phyloP scores from a whole-genome alignment of 2,888 invertebrate species.

The Coremacera marginata region DNA sequence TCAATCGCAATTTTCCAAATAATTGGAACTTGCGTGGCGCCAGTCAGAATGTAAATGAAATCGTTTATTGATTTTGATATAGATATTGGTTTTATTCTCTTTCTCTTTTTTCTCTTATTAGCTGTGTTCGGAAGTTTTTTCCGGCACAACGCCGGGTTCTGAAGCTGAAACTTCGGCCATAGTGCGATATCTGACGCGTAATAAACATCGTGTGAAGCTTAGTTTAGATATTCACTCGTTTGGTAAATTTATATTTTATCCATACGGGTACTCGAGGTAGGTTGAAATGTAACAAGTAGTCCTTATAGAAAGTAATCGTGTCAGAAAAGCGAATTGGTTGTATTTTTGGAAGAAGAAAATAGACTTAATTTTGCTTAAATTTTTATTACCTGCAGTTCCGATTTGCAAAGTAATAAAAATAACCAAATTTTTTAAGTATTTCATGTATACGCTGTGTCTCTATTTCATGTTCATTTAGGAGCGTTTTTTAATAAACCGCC shows the following conservation, averaged over 20 bases:
- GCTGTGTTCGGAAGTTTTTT: slow-evolving; percentile 68
- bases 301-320: too few relatives aligned
- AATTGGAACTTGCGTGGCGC: slow-evolving; percentile 75
- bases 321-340: too few relatives aligned
- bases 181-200: slow-evolving; percentile 62
- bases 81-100: slow-evolving; percentile 47
- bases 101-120: slow-evolving; percentile 41
- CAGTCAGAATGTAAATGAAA: slow-evolving; percentile 67
- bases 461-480: too few relatives aligned
- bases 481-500: too few relatives aligned
- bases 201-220: slow-evolving; percentile 66
- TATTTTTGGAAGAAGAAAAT: too few relatives aligned
- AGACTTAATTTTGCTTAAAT: too few relatives aligned
- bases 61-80: background rate
- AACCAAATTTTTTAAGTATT: too few relatives aligned
- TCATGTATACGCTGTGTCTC: too few relatives aligned
- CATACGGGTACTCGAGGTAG: slow-evolving; percentile 67
- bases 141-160: slow-evolving; percentile 63
- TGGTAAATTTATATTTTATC: slow-evolving; percentile 69
- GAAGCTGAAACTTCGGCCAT: slow-evolving; percentile 67
- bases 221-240: slow-evolving; percentile 69
- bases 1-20: slow-evolving; percentile 82
- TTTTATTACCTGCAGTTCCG: too few relatives aligned
- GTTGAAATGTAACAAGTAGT: too few relatives aligned
- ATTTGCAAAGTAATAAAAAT: too few relatives aligned